Evolutionary conservation across 1,140 invertebrate genomes (phyloP), one percentile per base, ranked within the genome.

Genomic region (Mercenaria mercenaria): DNA sequence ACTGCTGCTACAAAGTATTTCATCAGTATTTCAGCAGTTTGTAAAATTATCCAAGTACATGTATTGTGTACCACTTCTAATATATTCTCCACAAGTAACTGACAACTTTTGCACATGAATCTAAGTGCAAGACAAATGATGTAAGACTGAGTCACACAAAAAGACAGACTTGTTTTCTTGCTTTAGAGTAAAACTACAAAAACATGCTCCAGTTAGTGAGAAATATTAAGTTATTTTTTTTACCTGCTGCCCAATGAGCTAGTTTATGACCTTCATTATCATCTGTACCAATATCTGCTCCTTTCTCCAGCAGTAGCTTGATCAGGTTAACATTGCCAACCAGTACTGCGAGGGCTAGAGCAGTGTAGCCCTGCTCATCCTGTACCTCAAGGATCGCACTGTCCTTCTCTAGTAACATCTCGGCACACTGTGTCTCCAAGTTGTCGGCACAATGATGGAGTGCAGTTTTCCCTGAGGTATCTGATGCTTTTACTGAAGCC

Each of bases 161-260:
- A n/a, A n/a, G n/a, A n/a, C n/a, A n/a, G n/a, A n/a, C n/a, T n/a
- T n/a, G n/a, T n/a, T n/a, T n/a, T n/a, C n/a, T n/a, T n/a, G n/a
- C n/a, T n/a, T n/a, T n/a, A n/a, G n/a, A n/a, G n/a, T n/a, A n/a
- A n/a, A n/a, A n/a, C n/a, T n/a, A n/a, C n/a, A n/a, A n/a, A n/a
- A n/a, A n/a, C n/a, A n/a, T n/a, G n/a, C n/a, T n/a, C n/a, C n/a
- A n/a, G n/a, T n/a, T n/a, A n/a, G n/a, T n/a, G n/a, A n/a, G n/a
- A n/a, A n/a, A n/a, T n/a, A n/a, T n/a, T n/a, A n/a, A n/a, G n/a
- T n/a, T n/a, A 47, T 47, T 8, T 47, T 29, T 64, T 64, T n/a
- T 96, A 99, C 99, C 99, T 91, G 98, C 99, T 4, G 99, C 99
- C 99, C 99, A 99, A 96, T 99, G 99, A 23, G 99, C 97, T n/a